These are phyloP conservation scores for Diacarnus erythraeanus DNA, from an alignment of 37 sponge, comb jelly and placozoan genomes.

Conservation along the genomic window DNA sequence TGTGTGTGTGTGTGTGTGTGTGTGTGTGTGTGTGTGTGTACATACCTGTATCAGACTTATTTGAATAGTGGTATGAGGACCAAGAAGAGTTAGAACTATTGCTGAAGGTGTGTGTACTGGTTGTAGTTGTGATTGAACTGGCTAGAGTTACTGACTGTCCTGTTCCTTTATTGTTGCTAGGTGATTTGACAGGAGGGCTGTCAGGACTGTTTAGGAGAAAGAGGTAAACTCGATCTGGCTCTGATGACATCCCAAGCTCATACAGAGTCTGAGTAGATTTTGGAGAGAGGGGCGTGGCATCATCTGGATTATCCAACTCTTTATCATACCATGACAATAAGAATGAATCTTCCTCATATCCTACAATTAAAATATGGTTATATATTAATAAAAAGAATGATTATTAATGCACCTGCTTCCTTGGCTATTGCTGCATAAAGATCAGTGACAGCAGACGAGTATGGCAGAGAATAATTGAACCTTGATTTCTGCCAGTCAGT, in stretches of 20 bases:
- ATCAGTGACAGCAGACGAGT: conserved; percentile 35
- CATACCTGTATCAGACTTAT: conserved; percentile 51
- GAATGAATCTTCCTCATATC: conserved; percentile 51
- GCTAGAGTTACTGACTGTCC: not conserved
- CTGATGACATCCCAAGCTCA: conserved; percentile 69
- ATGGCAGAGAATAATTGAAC: conserved; percentile 28
- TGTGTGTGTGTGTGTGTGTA: too few relatives aligned
- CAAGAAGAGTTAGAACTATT: not conserved
- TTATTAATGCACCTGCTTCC: conserved; percentile 34
- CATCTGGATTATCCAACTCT: not conserved
- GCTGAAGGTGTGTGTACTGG: conserved; percentile 10
- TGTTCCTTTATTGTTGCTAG: not conserved
- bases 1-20: too few relatives aligned
- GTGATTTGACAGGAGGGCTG: not conserved
- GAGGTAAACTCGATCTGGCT: conserved; percentile 24
- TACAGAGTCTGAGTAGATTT: conserved; percentile 72
- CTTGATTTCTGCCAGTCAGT: conserved; percentile 10
- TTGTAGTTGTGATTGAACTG: not conserved
- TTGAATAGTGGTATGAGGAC: conserved; percentile 22
- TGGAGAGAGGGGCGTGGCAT: conserved; percentile 16
- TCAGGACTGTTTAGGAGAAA: conserved; percentile 46
- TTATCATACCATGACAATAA: conserved; percentile 36
- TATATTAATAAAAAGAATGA: not conserved
- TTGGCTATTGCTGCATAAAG: conserved; percentile 52
- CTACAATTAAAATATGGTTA: conserved; percentile 8